Base-by-base conservation (phyloP, 2,888 invertebrate genomes). In the Julus scandinavius region DNA sequence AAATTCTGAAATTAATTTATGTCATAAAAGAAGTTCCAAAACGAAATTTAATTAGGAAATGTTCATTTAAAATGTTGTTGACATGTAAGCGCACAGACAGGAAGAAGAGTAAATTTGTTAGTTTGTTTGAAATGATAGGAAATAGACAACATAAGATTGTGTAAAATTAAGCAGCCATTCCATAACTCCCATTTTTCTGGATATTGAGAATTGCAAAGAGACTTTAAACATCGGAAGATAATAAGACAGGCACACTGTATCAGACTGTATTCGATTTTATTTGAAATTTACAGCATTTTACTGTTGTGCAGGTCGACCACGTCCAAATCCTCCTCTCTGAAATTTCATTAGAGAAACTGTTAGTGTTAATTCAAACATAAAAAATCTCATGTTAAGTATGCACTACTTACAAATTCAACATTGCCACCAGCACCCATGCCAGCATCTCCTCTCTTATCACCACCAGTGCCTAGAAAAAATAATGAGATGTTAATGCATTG, bases 371-470 rank as follows among this genome's bases (percentile, higher is more conserved):
- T 29, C 80, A 49, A 41, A 87, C 38, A 50, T 89, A 87, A 50
- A 41, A n/a, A 49, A 63, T 89, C 20, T 45, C 58, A 50, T 86
- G 87, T 40, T 17, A 9, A 41, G 38, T 20, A n/a, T 50, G 11
- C n/a, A 58, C 83, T 92, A 92, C 94, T 94, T 91, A 94, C 94
- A 93, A 98, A 98, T 95, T 98, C 98, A 92, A 99, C 95, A 93
- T 96, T 96, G 87, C 91, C 91, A 90, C 96, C 96, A 89, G 97
- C 96, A 90, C 99, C 99, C 91, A 98, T 97, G 90, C 99, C 99
- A 91, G 98, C 99, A 93, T 99, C 99, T 90, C 97, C 96, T 93
- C 98, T 98, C 93, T 99, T 99, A 93, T 99, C 99, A 89, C 95
- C 94, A 20, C 94, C 93, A 87, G 92, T 91, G 84, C 93, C 93